Base-by-base conservation (phyloP, 2,113 vertebrate genomes). In the Podarcis cretensis region DNA sequence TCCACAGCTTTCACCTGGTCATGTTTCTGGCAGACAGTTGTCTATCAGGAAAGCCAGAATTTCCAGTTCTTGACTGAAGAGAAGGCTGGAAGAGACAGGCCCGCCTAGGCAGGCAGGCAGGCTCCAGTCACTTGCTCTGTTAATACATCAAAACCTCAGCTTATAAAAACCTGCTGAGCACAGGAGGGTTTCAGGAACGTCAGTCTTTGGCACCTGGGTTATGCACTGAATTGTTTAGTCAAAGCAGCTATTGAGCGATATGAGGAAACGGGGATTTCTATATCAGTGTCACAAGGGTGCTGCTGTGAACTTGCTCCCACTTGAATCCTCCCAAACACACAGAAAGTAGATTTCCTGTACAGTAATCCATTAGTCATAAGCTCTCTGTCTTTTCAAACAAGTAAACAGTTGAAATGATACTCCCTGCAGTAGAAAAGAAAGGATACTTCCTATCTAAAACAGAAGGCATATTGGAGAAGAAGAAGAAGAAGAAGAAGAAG, bases 61-160 rank as follows among this genome's bases (percentile, higher is more conserved):
- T 90, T 85, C 77, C 27, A 6, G 18, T 92, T 89, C 83, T 69
- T 76, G 13, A 37, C 5, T 84, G 30, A 79, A 63, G 65, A 5
- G 30, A 75, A 81, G 4, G 40, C 3, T 43, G 37, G 23, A 73
- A 27, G 81, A 88, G 81, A 66, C 6, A 59, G 37, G 5, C 65
- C 40, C 37, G 59, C 30, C 83, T 32, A 43, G 74, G 63, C 40
- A 10, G 85, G 63, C 40, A 10, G 85, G 48, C 48, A 12, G 48
- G 82, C 30, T 16, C 85, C 57, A 6, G 68, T 48, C 57, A 35
- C 40, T 35, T 48, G 43, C 74, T 40, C 32, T 82, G 74, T 65
- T 3, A 57, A 77, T 80, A 69, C 16, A 3, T 5, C 16, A 82
- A 32, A 10, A 32, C 3, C 66, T 2, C n/a, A 57, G 18, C 32